phyloP scores from a whole-genome alignment of 2,113 vertebrate genomes.

The Colinus virginianus region DNA sequence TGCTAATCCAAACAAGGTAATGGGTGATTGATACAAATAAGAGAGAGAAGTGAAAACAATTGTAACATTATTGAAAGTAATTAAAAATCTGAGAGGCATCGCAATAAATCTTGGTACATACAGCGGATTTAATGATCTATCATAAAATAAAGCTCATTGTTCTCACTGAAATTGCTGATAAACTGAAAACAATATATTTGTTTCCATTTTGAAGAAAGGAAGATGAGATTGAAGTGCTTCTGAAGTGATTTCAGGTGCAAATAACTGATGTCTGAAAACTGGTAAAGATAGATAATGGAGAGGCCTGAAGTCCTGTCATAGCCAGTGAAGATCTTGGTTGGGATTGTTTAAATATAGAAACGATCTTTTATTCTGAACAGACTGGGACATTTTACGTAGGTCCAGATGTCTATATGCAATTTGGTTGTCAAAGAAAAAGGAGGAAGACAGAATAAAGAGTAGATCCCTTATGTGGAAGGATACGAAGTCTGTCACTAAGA shows the following conservation, averaged over 20 bases:
- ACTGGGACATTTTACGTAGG: not conserved
- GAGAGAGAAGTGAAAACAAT: not conserved
- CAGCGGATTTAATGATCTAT: not conserved
- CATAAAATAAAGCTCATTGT: not conserved
- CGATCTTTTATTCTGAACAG: not conserved
- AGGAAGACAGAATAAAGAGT: not conserved
- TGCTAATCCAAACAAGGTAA: not conserved
- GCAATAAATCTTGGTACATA: not conserved
- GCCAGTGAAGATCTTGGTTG: not conserved
- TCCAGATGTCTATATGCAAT: not conserved
- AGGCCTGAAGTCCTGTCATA: not conserved
- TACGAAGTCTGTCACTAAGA: not conserved
- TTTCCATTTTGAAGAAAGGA: not conserved
- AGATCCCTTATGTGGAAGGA: not conserved
- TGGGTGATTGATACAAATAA: not conserved
- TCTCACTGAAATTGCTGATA: not conserved
- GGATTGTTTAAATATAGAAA: not conserved
- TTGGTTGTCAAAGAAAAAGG: not conserved
- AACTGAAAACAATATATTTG: not conserved
- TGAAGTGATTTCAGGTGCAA: not conserved
- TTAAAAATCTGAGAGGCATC: not conserved
- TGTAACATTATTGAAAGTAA: not conserved
- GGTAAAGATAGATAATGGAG: not conserved
- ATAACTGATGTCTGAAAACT: not conserved
- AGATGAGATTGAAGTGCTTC: not conserved